Evolutionary conservation across 2,888 invertebrate species (phyloP), one percentile per base, ranked within the genome.

Genomic region (Pegoplata infirma): DNA sequence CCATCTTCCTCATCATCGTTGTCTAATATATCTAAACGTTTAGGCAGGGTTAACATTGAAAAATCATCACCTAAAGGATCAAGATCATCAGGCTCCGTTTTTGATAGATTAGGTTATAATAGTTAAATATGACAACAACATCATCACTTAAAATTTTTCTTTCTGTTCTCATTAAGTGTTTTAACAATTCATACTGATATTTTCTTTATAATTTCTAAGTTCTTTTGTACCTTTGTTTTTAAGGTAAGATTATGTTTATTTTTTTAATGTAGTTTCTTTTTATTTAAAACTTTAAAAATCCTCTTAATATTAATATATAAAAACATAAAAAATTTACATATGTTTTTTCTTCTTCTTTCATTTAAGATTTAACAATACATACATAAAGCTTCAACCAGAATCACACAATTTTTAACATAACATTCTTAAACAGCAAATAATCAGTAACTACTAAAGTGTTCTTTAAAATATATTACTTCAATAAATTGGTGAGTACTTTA

Each of bases 41-140:
- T 86, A 55, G 84, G 84, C 0, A 81, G 82, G 49, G 84, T 86
- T 0, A 83, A 80, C 59, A 74, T 85, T 14, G 36, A 61, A 7
- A 71, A 55, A 58, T 17, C 79, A 12, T 32, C 7, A 36, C 58
- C 40, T 56, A 80, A 25, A 81, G 74, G 51, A 56, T 72, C 28
- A 69, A 83, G 44, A 49, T 25, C 47, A 0, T 40, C 8, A 19
- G 40, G 8, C 21, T 85, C 88, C 0, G 89, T 89, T 19, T 89
- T 89, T 51, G 87, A 89, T 81, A 86, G 89, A 14, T 83, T 89
- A 25, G 89, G 89, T 5, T 88, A 86, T 63, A 85, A 83, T 66
- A 86, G 84, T 53, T 87, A 80, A 80, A 67, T 12, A 47, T 56
- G 2, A 28, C 44, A 67, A 21, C 12, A 51, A n/a, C 44, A 21